phyloP scores from a whole-genome alignment of 2,888 invertebrate genomes.

The Scaptomyza reducta region DNA sequence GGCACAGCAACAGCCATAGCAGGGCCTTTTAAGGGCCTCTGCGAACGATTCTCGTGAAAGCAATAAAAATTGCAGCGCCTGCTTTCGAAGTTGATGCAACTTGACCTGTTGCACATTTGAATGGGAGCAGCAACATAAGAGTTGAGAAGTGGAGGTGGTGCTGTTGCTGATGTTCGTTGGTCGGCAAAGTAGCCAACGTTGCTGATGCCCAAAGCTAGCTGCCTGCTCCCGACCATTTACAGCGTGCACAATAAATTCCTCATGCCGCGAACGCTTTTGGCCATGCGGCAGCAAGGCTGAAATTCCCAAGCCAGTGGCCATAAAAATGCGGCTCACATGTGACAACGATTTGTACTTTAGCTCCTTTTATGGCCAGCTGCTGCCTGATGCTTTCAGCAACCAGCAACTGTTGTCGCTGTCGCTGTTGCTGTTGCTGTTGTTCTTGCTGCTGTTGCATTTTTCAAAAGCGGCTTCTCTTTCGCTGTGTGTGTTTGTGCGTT shows the following conservation, averaged over 20 bases:
- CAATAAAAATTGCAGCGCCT: constrained; percentile 81
- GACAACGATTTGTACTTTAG: constrained; percentile 84
- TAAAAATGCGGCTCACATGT: constrained; percentile 84
- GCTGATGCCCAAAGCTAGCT: constrained; percentile 47
- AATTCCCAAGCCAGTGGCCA: constrained; percentile 82
- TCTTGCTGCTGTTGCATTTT: constrained; percentile 15
- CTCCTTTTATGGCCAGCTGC: constrained; percentile 81
- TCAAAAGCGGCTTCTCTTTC: constrained; percentile 50
- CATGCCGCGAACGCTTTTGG: constrained; percentile 53
- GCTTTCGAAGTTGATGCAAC: constrained; percentile 29
- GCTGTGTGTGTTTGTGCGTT: neutral
- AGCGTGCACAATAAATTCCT: constrained; percentile 75
- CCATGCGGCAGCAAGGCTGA: constrained; percentile 48
- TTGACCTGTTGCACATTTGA: constrained; percentile 74
- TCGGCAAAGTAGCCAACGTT: constrained; percentile 20
- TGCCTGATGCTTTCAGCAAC: constrained; percentile 20
- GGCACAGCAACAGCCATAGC: constrained; percentile 6
- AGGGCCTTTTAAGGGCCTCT: constrained; percentile 67
- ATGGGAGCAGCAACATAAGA: constrained; percentile 53
- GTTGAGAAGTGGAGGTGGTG: constrained; percentile 2
- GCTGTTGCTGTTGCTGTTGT: constrained; percentile 3
- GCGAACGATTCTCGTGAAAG: constrained; percentile 73
- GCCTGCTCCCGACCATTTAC: constrained; percentile 67
- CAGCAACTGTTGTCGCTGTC: neutral
- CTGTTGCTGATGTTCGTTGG: neutral